Evolutionary conservation across 2,797 vertebrate species (phyloP), one percentile per base, ranked within the genome.

Genomic region (Zalophus californianus): DNA sequence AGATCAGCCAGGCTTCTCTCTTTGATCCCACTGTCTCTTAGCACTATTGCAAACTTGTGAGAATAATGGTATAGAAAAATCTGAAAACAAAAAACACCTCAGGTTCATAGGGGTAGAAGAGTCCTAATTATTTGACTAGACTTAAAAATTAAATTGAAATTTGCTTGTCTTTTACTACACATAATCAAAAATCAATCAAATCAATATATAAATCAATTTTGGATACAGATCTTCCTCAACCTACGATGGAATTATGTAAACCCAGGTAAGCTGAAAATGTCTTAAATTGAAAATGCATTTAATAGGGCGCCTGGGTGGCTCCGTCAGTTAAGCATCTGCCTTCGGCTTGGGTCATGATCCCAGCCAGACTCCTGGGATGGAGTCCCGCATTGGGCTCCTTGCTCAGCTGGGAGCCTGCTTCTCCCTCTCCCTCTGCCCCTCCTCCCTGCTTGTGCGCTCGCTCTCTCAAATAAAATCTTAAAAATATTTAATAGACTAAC

Each of bases 51-150:
- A 56, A 78, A 87, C 21, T 50, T 92, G 20, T 41, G 8, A 85
- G 41, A 66, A 78, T 41, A 92, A 85, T 7, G 64, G 29, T n/a
- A 89, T 2, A 83, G 87, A 86, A 85, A 92, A 90, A 90, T 64
- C 38, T 94, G 73, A 66, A 91, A 93, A 90, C 4, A 66, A 62
- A 35, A 72, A 86, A 91, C 6, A 64, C 35, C 8, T 75, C 4
- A 27, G 38, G 52, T 70, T 90, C 56, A 77, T 0, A 80, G 64
- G 18, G 11, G 18, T 8, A 96, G 23, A 70, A 50, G 20, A 94
- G 5, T 78, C 62, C 68, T 66, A 78, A 91, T 68, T 79, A 90
- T 95, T 73, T 96, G 64, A 50, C 48, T 52, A 86, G 32, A 88
- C 25, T 87, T 90, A n/a, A 90, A 87, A 41, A 83, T 0, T 82